Evolutionary conservation across 2,113 vertebrate species (phyloP).

Genomic region (Microtus oregoni): DNA sequence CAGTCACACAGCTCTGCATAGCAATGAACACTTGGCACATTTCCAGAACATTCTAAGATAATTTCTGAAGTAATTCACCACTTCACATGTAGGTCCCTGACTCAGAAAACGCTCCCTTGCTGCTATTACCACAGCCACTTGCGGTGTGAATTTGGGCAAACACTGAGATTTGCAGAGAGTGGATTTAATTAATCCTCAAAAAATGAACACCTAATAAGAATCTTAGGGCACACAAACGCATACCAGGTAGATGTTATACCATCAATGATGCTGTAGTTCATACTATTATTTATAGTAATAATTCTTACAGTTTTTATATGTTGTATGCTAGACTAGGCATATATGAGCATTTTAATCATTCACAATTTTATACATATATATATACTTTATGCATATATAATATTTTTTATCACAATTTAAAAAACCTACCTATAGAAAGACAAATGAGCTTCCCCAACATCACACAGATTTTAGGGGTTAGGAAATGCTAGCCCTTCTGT

Average conservation of each 20-base stretch:
- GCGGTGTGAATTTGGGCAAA: neutral
- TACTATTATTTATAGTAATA: neutral
- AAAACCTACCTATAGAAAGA: neutral
- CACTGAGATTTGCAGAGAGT: neutral
- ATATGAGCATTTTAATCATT: neutral
- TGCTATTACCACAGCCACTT: neutral
- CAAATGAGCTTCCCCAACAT: neutral
- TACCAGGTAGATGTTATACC: neutral
- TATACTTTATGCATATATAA: neutral
- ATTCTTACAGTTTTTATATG: neutral
- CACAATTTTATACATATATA: neutral
- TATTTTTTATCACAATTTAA: neutral
- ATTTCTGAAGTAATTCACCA: neutral
- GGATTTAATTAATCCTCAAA: neutral
- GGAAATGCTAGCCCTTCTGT: neutral
- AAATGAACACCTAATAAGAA: neutral
- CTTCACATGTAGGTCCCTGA: neutral
- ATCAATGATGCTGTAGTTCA: neutral
- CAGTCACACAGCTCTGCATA: accelerated
- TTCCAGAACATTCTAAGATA: neutral
- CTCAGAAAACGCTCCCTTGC: neutral
- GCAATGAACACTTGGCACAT: neutral
- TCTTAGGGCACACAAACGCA: neutral
- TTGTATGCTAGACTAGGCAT: neutral
- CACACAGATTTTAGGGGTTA: neutral